Percentiles rank a stretch among this genome's conserved stretches.
Conservation (phyloP, 2,113 vertebrate species). For the Melanotaenia duboulayi region DNA sequence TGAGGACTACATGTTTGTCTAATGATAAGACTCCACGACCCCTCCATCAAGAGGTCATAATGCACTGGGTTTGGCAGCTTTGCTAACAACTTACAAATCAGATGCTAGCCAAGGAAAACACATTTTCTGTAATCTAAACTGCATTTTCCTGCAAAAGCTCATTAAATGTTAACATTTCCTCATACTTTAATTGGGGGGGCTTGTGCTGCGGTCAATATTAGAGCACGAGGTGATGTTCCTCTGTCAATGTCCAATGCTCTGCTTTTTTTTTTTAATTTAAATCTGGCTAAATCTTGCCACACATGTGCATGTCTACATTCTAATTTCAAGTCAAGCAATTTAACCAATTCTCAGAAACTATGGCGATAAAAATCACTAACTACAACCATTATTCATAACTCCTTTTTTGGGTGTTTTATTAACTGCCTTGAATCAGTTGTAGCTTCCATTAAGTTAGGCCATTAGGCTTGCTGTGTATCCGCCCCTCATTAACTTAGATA, state of each 20-base stretch:
- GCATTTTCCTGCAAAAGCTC: background rate
- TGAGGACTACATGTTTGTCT: slow-evolving; percentile 71
- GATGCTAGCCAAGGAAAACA: slow-evolving; percentile 5
- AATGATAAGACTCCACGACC: slow-evolving; percentile 78
- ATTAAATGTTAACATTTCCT: background rate
- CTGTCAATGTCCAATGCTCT: background rate
- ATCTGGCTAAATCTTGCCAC: background rate
- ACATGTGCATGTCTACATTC: background rate
- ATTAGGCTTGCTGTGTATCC: slow-evolving; percentile 35
- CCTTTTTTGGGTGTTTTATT: slow-evolving; percentile 44
- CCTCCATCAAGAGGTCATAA: slow-evolving; percentile 55
- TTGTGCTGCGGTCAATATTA: background rate
- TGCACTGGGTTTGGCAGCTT: slow-evolving; percentile 49
- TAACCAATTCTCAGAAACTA: background rate
- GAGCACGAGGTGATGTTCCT: background rate
- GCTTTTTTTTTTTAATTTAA: background rate
- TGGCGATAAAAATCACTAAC: slow-evolving; percentile 15
- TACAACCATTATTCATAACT: slow-evolving; percentile 9
- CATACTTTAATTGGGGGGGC: background rate
- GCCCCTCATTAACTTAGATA: slow-evolving; percentile 17
- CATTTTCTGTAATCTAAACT: background rate
- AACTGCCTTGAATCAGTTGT: slow-evolving; percentile 7
- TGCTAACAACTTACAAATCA: slow-evolving; percentile 28
- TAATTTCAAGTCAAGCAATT: background rate
- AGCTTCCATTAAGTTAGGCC: slow-evolving; percentile 29